Base-by-base conservation (phyloP, 1,140 invertebrate genomes). In the Papilio polytes region DNA sequence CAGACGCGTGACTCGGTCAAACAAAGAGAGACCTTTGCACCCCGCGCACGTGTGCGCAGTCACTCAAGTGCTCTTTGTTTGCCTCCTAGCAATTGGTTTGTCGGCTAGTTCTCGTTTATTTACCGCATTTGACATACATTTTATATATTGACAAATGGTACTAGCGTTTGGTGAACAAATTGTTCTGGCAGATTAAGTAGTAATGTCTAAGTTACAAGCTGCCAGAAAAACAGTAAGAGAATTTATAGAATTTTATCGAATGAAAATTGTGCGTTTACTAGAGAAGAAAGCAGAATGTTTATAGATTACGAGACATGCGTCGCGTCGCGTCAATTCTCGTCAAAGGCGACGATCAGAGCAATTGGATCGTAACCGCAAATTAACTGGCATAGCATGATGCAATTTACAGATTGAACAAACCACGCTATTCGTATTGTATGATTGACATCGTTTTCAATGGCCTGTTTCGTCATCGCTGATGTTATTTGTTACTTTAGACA, bases 21-120 rank as follows among this genome's bases (percentile, higher is more conserved):
- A 70, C 44, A 73, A 83, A 83, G 78, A 77, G 46, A n/a, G 78
- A 82, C 59, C 83, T 84, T 80, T 84, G 83, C 44, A 74, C 79
- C 44, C 51, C n/a, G 63, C 31, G 70, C 81, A 84, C 83, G 79
- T 84, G 83, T 51, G 44, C 63, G 36, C 36, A 46, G 72, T 44
- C 20, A 74, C 44, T 46, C 31, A 22, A 66, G 26, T 15, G 36
- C 15, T 74, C 72, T 74, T 74, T 74, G 72, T 74, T 20, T 46
- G 36, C 31, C 36, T 12, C 72, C 15, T 9, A 53, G 51, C 51
- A n/a, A 53, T 41, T 73, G 36, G 36, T 36, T 44, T 18, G n/a
- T 66, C 9, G 22, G 9, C 9, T 36, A 31, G 63, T 66, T 15
- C 2, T 36, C 63, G 26, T 70, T 70, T 70, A 7, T 31, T 70